Base-by-base conservation (phyloP, 1,140 invertebrate genomes). In the Andrena cerasifolii region DNA sequence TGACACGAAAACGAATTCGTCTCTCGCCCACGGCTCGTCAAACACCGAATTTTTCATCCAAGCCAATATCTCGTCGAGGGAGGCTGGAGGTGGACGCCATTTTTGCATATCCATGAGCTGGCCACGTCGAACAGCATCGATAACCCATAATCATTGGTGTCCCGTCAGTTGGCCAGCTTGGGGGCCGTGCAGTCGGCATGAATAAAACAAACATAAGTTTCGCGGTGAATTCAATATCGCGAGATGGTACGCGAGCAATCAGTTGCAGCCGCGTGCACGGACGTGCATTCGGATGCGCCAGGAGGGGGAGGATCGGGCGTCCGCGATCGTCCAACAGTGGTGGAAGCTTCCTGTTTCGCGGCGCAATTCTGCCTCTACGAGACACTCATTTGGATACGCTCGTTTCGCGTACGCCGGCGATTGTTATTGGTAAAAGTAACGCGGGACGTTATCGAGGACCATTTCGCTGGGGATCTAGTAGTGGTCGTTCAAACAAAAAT, bases 101-200 rank as follows among this genome's bases (percentile, higher is more conserved):
- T 77, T 80, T 68, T 77, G 73, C 78, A 80, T 80, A 80, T 70
- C 65, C 73, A 68, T 70, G 72, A 80, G 73, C 43, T 28, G 36
- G 49, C 73, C 51, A 76, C 75, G 78, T 77, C 65, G 47, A 63
- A 65, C 63, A 68, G 76, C 76, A 80, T 80, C 78, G 78, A 77
- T 80, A 80, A 80, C 78, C 78, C 78, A 80, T 80, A 80, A 80
- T 80, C 63, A 74, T 68, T 49, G 56, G 63, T 61, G 58, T 61
- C 58, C 33, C 58, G 58, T 33, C 49, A 33, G 21, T 31, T 49
- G 51, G 31, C 56, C 51, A 26, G 61, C 61, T 24, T 18, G 33
- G 40, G 47, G 31, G 43, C 24, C 67, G 47, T 21, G 40, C 59
- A 74, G 31, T 63, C 73, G 63, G 53, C 63, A 51, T 59, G 47